Evolutionary conservation across 2,888 invertebrate genomes (phyloP).

Genomic region (Mythimna vitellina): DNA sequence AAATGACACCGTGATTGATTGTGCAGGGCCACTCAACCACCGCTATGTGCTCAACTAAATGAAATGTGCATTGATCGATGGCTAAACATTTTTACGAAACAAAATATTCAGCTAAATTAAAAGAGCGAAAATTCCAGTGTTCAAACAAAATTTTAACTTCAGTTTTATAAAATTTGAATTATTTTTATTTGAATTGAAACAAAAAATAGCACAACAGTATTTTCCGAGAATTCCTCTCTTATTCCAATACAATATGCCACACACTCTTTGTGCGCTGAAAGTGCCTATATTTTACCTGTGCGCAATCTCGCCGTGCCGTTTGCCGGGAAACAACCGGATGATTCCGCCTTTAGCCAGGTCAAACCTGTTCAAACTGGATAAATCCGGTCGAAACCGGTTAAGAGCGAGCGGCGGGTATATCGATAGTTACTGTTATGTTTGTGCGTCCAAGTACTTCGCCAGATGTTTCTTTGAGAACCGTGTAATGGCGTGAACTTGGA

Average conservation of each 20-base stretch:
- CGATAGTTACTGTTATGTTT: constrained; percentile 62
- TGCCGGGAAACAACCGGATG: constrained; percentile 56
- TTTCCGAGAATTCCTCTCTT: constrained; percentile 13
- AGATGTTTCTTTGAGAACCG: constrained; percentile 57
- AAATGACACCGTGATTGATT: constrained; percentile 32
- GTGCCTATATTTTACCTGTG: constrained; percentile 52
- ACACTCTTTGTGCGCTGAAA: constrained; percentile 30
- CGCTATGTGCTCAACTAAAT: constrained; percentile 14
- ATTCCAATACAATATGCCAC: constrained; percentile 41
- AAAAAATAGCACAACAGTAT: not conserved
- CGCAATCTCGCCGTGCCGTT: constrained; percentile 50
- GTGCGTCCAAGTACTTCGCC: constrained; percentile 48
- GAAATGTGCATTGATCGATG: constrained; percentile 24
- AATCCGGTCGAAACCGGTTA: constrained; percentile 53
- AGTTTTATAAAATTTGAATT: constrained; percentile 6
- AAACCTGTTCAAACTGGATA: constrained; percentile 50
- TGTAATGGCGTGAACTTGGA: constrained; percentile 49
- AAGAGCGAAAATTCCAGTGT: not conserved
- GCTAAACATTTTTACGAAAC: constrained; percentile 12
- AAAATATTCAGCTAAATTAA: constrained; percentile 3
- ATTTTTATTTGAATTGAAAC: constrained; percentile 26
- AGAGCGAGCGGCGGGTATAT: constrained; percentile 35
- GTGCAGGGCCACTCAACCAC: constrained; percentile 7
- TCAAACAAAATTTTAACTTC: constrained; percentile 11
- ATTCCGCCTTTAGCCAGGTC: constrained; percentile 51